Evolutionary conservation across 37 sponge, comb jelly and placozoan species (phyloP).

Genomic region (Oopsacas minuta): DNA sequence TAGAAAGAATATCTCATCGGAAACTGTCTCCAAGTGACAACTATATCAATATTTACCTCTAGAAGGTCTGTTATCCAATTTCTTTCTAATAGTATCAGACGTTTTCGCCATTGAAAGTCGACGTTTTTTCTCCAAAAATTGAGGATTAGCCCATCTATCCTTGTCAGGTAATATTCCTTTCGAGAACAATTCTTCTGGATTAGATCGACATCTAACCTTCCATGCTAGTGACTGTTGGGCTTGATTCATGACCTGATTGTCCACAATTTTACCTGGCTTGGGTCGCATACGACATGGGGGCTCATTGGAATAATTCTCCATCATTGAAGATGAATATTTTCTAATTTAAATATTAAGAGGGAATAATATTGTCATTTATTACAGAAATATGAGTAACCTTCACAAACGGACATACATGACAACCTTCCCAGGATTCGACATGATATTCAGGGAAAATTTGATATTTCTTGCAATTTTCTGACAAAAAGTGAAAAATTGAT

Average conservation of each 20-base stretch:
- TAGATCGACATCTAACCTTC: neutral
- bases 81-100: neutral
- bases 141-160: neutral
- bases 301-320: neutral
- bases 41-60: too few species aligned
- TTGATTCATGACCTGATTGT: neutral
- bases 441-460: too few species aligned
- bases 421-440: too few species aligned
- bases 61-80: neutral
- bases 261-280: neutral
- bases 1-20: too few species aligned
- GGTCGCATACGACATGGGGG: neutral
- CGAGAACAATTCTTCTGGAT: neutral
- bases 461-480: too few species aligned
- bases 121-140: neutral
- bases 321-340: too few species aligned
- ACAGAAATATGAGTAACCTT: too few species aligned
- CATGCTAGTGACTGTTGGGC: neutral
- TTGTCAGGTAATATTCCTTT: constrained; percentile 1
- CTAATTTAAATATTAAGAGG: too few species aligned
- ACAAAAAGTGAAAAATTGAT: too few species aligned
- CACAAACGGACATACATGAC: too few species aligned
- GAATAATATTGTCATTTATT: too few species aligned
- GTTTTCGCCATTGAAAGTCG: constrained; percentile 3
- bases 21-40: too few species aligned